A percentile compares a stretch with the other conserved stretches of the same genome.
Conservation (phyloP, 2,888 invertebrate species). For the Aphrophora alni region DNA sequence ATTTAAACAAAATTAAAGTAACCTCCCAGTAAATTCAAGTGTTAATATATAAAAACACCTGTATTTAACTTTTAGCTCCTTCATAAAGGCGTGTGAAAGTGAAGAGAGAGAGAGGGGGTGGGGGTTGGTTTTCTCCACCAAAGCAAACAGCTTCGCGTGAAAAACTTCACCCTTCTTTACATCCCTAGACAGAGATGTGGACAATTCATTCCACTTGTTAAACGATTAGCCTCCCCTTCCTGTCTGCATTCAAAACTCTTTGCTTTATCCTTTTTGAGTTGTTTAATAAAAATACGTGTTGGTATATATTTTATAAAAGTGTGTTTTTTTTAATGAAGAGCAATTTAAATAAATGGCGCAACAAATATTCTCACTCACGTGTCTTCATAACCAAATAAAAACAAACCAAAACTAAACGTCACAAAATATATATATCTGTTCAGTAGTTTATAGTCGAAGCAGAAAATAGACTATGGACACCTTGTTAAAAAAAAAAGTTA, state of each 20-base stretch:
- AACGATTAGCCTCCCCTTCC: background rate
- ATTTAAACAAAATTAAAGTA: no score
- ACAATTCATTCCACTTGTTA: slow-evolving; percentile 9
- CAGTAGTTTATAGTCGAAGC: no score
- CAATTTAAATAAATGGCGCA: no score
- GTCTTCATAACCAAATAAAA: no score
- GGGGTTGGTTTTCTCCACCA: background rate
- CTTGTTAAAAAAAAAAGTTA: no score
- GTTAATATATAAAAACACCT: background rate
- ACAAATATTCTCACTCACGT: no score
- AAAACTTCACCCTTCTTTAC: slow-evolving; percentile 9
- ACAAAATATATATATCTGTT: no score
- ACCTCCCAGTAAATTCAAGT: no score
- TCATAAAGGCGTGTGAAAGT: slow-evolving; percentile 1
- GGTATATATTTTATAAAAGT: no score
- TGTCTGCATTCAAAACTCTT: background rate
- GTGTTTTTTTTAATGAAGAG: no score
- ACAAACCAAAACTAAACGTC: no score
- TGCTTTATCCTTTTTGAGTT: background rate
- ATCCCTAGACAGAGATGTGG: background rate
- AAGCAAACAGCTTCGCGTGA: slow-evolving; percentile 6
- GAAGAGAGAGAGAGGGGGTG: background rate
- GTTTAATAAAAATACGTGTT: background rate
- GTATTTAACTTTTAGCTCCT: background rate
- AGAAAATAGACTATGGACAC: no score